Base-by-base conservation (phyloP, 2,113 vertebrate genomes). In the Meriones unguiculatus region DNA sequence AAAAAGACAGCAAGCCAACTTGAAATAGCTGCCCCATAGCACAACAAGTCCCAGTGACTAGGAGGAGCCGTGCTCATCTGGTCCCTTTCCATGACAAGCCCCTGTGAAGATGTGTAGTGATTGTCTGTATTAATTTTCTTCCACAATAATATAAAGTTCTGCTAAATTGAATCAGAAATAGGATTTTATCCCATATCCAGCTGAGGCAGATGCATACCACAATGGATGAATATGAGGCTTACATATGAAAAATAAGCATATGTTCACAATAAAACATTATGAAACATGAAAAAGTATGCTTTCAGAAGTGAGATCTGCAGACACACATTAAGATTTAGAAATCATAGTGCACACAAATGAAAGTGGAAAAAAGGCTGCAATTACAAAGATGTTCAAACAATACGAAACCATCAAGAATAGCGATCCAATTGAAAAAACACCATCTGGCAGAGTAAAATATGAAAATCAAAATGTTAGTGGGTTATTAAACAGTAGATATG, bases 361-460 rank as follows among this genome's bases (percentile, higher is more conserved):
- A 73, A 52, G 78, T 46, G 2, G 77, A 89, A 92, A 67, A 96
- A 73, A 93, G 18, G 32, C 67, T 54, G 5, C 14, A 22, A 93
- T 93, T 89, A 86, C 28, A 89, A 94, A 95, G 59, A 94, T 50
- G 87, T 1, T 46, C 18, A 50, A 57, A 85, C 24, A 88, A 89
- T 32, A 94, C 57, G 76, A 93, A 90, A 35, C 5, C 2, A 35
- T 89, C 22, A 94, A 78, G 70, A 96, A 94, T 52, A 9, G 76
- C 38, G 30, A 96, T 0, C 28, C 20, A 88, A 70, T 78, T 50
- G 57, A 57, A 72, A 96, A 87, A 94, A 46, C 59, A 67, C 86
- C 65, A 93, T 94, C 82, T 91, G 72, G 72, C 91, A 93, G 22
- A 72, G 72, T 30, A 18, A 93, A 84, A 87, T 50, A 73, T 77